Conservation (phyloP, 2,888 invertebrate species). For the Ernsta delagoae region DNA sequence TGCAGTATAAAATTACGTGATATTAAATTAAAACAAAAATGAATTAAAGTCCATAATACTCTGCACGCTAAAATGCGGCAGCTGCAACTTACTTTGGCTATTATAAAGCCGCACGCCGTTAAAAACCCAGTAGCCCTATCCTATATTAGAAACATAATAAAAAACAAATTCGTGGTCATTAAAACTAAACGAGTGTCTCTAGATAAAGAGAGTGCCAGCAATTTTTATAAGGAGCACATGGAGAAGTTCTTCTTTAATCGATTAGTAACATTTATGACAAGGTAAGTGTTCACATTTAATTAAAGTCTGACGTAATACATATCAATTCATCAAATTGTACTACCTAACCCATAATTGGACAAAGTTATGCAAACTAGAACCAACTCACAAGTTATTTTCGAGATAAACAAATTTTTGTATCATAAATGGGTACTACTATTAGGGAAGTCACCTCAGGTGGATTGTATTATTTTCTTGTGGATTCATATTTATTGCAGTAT, state of each 20-base stretch:
- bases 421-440: no score
- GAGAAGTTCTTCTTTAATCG: conserved; percentile 93
- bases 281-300: conserved; percentile 71
- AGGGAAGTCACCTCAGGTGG: no score
- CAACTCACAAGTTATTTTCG: no score
- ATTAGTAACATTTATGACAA: conserved; percentile 92
- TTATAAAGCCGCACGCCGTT: conserved; percentile 94
- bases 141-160: conserved; percentile 88
- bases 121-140: conserved; percentile 90
- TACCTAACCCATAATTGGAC: no score
- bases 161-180: conserved; percentile 89
- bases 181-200: conserved; percentile 87
- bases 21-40: background rate
- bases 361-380: no score
- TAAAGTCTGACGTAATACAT: conserved; percentile 18
- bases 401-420: no score
- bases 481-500: no score
- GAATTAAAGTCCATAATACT: conserved; percentile 10
- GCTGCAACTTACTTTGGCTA: conserved; percentile 91
- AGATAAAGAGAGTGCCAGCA: conserved; percentile 86
- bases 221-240: conserved; percentile 93
- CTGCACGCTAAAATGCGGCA: conserved; percentile 59
- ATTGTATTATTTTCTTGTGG: no score
- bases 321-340: no score
- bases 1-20: no score